Base-by-base conservation (phyloP, 2,113 vertebrate genomes). In the Poeciliopsis turrubarensis region DNA sequence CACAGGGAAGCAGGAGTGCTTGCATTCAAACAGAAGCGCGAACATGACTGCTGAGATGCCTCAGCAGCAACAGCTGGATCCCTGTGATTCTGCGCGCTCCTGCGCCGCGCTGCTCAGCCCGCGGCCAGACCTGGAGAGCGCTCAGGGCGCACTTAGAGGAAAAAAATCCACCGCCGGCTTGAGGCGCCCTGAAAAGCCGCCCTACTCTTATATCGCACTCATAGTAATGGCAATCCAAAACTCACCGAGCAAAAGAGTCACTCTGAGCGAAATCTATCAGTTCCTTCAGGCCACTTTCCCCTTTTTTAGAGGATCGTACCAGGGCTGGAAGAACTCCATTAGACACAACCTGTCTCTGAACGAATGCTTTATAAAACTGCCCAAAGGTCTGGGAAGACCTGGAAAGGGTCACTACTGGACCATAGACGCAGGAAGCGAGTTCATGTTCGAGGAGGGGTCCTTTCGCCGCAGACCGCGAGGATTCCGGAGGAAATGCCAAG, bases 391-490 rank as follows among this genome's bases (percentile, higher is more conserved):
- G 19, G 97, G 97, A 2, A 94, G 96, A 78, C 97, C 97, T 0
- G 97, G 97, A 5, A 99, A 98, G 81, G 97, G 97, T 9, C 97
- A 98, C 88, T 97, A 98, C 91, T 99, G 97, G 97, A 99, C 97
- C 72, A 97, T 99, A 70, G 97, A 98, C 89, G 97, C 97, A 1
- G 95, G 96, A 54, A 98, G 96, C 73, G 97, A 98, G 93, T 99
- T 98, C 74, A 98, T 99, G 97, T 98, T 99, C 87, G 97, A 99
- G 92, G 97, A 98, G 76, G 97, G 97, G 69, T 98, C 97, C 6
- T 99, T 98, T 89, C 96, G 97, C 37, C 96, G 97, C 80, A 95
- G 97, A 90, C 97, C 97, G 22, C 95, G 97, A 30, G 97, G 97
- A 57, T 99, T 98, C 91, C 95, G 97, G 13, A 93, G 97, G 89